A percentile compares a stretch with the other conserved stretches of the same genome.
These are phyloP conservation scores for Limonius californicus DNA, from an alignment of 1,140 invertebrate species.

Conservation along the genomic window DNA sequence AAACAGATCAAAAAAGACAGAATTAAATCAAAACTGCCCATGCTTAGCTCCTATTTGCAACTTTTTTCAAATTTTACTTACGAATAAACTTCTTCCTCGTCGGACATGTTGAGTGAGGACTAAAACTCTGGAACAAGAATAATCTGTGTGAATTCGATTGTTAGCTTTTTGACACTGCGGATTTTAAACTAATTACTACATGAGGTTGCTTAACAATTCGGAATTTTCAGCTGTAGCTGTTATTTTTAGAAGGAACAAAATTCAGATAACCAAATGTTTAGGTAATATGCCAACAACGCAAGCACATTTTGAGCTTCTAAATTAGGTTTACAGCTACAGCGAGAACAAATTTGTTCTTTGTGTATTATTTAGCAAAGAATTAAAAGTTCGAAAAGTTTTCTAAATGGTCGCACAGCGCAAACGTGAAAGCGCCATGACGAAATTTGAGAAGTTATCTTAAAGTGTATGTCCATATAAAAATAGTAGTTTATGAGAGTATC, in stretches of 20 bases:
- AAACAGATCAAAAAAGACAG: background rate
- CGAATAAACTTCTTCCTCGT: constrained; percentile 69
- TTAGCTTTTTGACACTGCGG: too few species aligned
- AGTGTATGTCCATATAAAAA: too few species aligned
- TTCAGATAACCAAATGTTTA: background rate
- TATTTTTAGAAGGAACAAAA: background rate
- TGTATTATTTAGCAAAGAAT: too few species aligned
- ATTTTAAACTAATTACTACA: too few species aligned
- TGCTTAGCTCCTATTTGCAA: background rate
- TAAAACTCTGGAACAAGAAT: constrained; percentile 28
- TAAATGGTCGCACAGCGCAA: too few species aligned
- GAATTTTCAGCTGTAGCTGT: background rate
- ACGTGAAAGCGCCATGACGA: too few species aligned
- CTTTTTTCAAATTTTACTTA: constrained; percentile 51
- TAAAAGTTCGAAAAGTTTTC: too few species aligned
- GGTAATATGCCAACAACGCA: background rate
- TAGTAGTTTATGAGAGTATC: too few species aligned
- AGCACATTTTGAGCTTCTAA: background rate
- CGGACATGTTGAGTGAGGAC: constrained; percentile 60
- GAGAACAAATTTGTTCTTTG: too few species aligned
- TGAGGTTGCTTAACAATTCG: background rate
- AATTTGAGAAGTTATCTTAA: too few species aligned
- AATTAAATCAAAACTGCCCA: constrained; percentile 2
- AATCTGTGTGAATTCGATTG: too few species aligned
- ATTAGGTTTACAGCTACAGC: background rate